Base-by-base conservation (phyloP, 2,888 invertebrate genomes). In the Cristatella mucedo region DNA sequence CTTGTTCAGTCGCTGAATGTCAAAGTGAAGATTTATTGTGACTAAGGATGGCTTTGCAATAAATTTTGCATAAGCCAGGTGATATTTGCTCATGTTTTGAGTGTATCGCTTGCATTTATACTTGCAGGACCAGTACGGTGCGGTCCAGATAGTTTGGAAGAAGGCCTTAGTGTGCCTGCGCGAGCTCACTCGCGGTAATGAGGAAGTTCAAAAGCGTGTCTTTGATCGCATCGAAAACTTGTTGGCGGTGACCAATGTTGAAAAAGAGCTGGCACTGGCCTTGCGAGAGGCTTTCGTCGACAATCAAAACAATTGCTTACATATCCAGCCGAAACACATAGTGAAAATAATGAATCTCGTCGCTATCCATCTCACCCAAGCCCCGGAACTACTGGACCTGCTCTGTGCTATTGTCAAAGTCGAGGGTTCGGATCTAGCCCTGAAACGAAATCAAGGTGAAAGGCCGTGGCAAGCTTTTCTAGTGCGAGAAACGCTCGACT, bases 231-330 rank as follows among this genome's bases (percentile, higher is more conserved):
- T 62, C 16, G 60, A 62, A 46, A 48, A 56, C 40, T 39, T 62
- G 22, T 47, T 61, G 38, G 48, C 47, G 5, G 56, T 57, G 21
- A 50, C 59, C 42, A 61, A 61, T 2, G 59, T 60, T 2, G 54
- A 57, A 19, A 44, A 49, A 5, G 52, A 57, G 38, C 46, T 61
- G 41, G 59, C 61, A 2, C 53, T 56, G 39, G 53, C 55, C 13
- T 46, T 61, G 6, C 57, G 56, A 43, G 62, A 63, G 59, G 61
- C 59, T 1, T 63, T 63, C 42, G 53, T 54, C 29, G 61, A 61
- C 3, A 63, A 63, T 44, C 58, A 58, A 44, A 53, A 55, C 21
- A 61, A 57, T 1, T 62, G 62, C 43, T 46, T 63, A 40, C 61
- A 61, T 45, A 51, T 63, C 19, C 47, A 47, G 33, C 52, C 56